Percentiles rank a stretch among this genome's conserved stretches.
Conservation (phyloP, 2,113 vertebrate genomes). For the Mesitornis unicolor region DNA sequence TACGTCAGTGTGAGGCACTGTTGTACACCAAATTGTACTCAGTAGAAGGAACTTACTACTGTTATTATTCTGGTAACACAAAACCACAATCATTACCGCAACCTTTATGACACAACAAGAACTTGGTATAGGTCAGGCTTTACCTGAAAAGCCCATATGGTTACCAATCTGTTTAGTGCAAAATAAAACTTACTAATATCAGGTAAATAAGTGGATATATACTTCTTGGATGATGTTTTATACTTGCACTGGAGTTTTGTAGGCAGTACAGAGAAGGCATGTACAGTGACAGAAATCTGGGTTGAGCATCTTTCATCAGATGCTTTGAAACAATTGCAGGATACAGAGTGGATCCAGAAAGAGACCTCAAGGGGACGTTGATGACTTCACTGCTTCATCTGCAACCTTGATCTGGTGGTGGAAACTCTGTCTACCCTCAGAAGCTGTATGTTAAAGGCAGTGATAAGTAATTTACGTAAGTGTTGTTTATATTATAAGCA, state of each 20-base stretch:
- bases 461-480: background rate
- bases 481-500: background rate
- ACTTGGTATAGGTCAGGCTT: background rate
- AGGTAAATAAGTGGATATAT: background rate
- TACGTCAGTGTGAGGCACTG: background rate
- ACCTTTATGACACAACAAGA: background rate
- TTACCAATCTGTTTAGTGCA: background rate
- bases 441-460: background rate
- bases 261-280: background rate
- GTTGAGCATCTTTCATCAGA: background rate
- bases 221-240: background rate
- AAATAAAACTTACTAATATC: background rate
- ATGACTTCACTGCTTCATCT: slow-evolving; percentile 33
- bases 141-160: background rate
- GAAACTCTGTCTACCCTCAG: background rate
- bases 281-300: background rate
- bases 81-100: background rate
- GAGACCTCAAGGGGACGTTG: background rate
- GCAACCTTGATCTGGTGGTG: background rate
- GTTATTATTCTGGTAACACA: background rate
- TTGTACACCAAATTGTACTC: background rate
- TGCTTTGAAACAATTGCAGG: slow-evolving; percentile 51
- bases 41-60: accelerated
- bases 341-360: slow-evolving; percentile 24
- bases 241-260: background rate